Evolutionary conservation across 2,888 invertebrate genomes (phyloP).

Genomic region (Aromia moschata): DNA sequence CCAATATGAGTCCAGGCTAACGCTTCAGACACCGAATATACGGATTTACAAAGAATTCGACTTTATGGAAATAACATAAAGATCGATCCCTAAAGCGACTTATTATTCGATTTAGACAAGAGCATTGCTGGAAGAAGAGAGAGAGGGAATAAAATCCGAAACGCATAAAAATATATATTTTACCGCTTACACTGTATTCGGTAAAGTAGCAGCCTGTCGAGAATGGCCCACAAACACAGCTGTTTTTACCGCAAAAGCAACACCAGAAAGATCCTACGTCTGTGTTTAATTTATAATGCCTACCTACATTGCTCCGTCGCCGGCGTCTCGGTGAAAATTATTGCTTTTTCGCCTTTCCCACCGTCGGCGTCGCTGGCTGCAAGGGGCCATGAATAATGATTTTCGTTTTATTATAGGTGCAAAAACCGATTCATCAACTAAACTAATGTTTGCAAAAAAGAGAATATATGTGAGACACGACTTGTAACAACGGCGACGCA

Average conservation of each 20-base stretch:
- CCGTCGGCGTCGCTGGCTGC: slow-evolving; percentile 34
- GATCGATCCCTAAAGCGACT: slow-evolving; percentile 10
- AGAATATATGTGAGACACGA: slow-evolving; percentile 28
- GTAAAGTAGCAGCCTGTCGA: slow-evolving; percentile 21
- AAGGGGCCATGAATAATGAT: slow-evolving; percentile 47
- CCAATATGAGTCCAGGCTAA: no score
- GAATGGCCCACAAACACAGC: slow-evolving; percentile 37
- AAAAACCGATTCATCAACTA: slow-evolving; percentile 43
- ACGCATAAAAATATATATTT: slow-evolving; percentile 23
- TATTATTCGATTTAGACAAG: slow-evolving; percentile 20
- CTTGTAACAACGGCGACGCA: slow-evolving; percentile 29
- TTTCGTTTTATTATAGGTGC: slow-evolving; percentile 46
- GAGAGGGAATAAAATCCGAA: slow-evolving; percentile 22
- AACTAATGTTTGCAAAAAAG: slow-evolving; percentile 44
- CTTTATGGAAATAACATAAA: not conserved
- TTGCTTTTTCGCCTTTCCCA: slow-evolving; percentile 40
- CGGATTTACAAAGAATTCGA: no score
- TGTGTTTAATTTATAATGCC: slow-evolving; percentile 43
- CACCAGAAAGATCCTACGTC: slow-evolving; percentile 40
- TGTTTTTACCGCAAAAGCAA: slow-evolving; percentile 40
- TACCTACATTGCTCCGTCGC: slow-evolving; percentile 27
- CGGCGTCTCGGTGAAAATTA: slow-evolving; percentile 38
- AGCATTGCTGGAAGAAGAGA: slow-evolving; percentile 17
- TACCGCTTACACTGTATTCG: slow-evolving; percentile 22
- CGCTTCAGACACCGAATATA: no score